phyloP scores from a whole-genome alignment of 2,888 invertebrate species.

The Watsonalla binaria region DNA sequence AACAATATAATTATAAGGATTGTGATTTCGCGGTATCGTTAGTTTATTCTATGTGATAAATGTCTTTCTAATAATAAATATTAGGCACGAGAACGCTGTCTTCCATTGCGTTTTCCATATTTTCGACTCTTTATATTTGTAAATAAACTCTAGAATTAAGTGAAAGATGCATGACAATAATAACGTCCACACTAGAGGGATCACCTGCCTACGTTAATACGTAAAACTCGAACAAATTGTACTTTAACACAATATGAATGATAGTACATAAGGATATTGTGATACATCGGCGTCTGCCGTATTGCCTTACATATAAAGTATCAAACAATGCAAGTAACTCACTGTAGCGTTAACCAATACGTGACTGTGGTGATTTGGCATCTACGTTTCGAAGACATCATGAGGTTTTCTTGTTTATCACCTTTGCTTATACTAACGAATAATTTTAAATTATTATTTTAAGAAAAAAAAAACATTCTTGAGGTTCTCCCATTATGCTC shows the following conservation, averaged over 20 bases:
- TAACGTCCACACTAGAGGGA: constrained; percentile 40
- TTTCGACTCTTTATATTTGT: constrained; percentile 40
- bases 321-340: constrained; percentile 42
- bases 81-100: constrained; percentile 61
- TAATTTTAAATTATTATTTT: not conserved
- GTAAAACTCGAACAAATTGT: constrained; percentile 59
- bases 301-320: constrained; percentile 37
- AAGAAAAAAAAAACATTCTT: not conserved
- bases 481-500: too few relatives aligned
- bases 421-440: not conserved
- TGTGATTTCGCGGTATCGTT: constrained; percentile 73
- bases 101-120: constrained; percentile 68
- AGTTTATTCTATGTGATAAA: constrained; percentile 72
- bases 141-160: constrained; percentile 53
- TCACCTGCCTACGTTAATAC: constrained; percentile 44
- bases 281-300: constrained; percentile 47
- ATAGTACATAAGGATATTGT: constrained; percentile 52
- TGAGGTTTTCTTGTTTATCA: too few relatives aligned
- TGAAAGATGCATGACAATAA: constrained; percentile 62
- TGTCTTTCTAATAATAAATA: constrained; percentile 51
- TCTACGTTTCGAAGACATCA: not conserved
- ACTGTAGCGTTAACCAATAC: constrained; percentile 21
- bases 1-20: constrained; percentile 73
- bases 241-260: constrained; percentile 35
- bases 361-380: constrained; percentile 23